A percentile compares a stretch with the other conserved stretches of the same genome.
Evolutionary conservation across 2,113 vertebrate species (phyloP).

Genomic region (Chelonoidis abingdonii): DNA sequence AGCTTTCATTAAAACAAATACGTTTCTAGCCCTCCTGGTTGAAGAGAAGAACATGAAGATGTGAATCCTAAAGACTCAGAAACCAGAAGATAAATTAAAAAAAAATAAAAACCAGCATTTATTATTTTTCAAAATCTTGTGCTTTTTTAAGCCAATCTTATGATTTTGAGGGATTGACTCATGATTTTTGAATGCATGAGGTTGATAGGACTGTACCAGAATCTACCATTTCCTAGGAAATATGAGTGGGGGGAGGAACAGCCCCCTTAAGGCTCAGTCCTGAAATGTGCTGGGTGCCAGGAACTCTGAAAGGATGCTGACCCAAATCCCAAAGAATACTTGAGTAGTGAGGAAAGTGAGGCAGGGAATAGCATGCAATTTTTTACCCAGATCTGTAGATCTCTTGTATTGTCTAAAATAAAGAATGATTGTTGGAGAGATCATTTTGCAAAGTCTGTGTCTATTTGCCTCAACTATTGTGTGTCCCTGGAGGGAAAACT

Average conservation of each 20-base stretch:
- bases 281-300: no score
- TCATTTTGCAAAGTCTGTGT: not conserved
- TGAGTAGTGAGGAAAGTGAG: not conserved
- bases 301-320: no score
- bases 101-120: not conserved
- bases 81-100: not conserved
- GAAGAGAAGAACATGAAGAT: not conserved
- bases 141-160: not conserved
- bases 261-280: not conserved
- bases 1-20: not conserved
- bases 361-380: not conserved
- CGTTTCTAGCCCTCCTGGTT: not conserved
- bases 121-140: not conserved
- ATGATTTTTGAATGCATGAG: not conserved
- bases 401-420: not conserved
- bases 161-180: not conserved
- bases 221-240: not conserved
- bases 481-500: not conserved
- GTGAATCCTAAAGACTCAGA: not conserved
- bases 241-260: fast-evolving
- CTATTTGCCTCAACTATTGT: not conserved
- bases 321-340: not conserved
- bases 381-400: not conserved
- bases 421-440: not conserved
- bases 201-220: not conserved